Conservation (phyloP, 1,140 invertebrate genomes). For the Epicauta chinensis region DNA sequence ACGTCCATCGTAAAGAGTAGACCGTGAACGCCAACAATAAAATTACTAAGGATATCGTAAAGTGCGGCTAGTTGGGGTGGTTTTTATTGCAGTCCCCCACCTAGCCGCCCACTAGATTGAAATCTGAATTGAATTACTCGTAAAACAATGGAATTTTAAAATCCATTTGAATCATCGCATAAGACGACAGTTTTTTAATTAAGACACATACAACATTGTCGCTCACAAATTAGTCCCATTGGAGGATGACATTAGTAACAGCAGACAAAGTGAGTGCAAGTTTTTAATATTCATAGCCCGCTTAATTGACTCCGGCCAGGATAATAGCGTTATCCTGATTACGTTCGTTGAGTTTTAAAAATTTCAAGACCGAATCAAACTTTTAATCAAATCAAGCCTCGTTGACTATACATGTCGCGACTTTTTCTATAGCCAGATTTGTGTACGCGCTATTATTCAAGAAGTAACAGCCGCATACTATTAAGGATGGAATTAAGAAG, state of each 20-base stretch:
- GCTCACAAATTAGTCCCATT: conserved; percentile 14
- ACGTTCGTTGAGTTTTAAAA: conserved; percentile 21
- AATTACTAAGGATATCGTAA: conserved; percentile 33
- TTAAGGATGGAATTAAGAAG: conserved; percentile 28
- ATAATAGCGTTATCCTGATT: conserved; percentile 24
- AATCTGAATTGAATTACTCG: conserved; percentile 11
- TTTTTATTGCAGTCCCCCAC: conserved; percentile 26
- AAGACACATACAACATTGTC: conserved; percentile 5
- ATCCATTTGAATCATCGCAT: not conserved
- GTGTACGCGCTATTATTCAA: conserved; percentile 21
- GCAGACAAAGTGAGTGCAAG: not conserved
- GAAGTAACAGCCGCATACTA: conserved; percentile 22
- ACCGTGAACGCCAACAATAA: conserved; percentile 31
- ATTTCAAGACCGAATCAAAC: conserved; percentile 31
- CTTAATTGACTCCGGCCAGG: conserved; percentile 26
- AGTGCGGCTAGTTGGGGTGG: conserved; percentile 29
- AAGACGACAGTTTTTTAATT: conserved; percentile 16
- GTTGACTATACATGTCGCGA: too few relatives aligned
- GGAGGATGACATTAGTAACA: conserved; percentile 1
- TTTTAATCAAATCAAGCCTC: conserved; percentile 32
- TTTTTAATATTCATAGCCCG: conserved; percentile 29
- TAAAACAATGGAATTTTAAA: conserved; percentile 8
- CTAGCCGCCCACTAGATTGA: conserved; percentile 4
- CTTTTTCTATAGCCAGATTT: too few relatives aligned
- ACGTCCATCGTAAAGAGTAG: conserved; percentile 31